These are phyloP conservation scores for Momotus momota DNA, from an alignment of 2,797 vertebrate species.

Conservation along the genomic window DNA sequence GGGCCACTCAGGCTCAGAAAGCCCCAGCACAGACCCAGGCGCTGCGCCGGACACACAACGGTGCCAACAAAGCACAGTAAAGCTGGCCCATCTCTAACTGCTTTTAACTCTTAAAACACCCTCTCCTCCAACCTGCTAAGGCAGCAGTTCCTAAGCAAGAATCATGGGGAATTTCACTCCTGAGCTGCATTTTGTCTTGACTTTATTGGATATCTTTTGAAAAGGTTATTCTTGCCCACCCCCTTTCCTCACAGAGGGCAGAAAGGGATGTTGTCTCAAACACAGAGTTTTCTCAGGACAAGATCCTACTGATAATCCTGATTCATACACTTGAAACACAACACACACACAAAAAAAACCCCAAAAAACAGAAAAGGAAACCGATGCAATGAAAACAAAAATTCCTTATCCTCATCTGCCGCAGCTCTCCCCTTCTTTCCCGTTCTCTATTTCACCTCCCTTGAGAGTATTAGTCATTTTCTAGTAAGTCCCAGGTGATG, in stretches of 20 bases:
- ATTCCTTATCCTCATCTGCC: background rate
- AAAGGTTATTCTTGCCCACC: background rate
- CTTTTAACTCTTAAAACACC: background rate
- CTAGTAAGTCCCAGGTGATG: background rate
- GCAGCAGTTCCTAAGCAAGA: background rate
- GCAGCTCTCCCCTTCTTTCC: background rate
- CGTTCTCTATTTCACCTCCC: background rate
- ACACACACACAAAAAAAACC: background rate
- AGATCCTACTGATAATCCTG: background rate
- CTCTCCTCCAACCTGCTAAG: background rate
- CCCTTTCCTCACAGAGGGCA: background rate
- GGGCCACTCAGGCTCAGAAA: background rate
- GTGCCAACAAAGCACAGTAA: background rate
- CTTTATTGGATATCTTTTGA: background rate
- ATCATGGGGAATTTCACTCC: background rate
- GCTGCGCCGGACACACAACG: accelerated
- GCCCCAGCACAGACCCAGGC: background rate
- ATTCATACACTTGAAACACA: constrained; percentile 11
- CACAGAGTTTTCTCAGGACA: background rate
- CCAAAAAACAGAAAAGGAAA: background rate
- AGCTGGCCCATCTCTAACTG: background rate
- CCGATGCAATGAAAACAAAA: background rate
- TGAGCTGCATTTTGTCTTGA: background rate
- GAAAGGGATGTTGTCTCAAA: background rate
- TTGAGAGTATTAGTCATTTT: background rate